Evolutionary conservation across 2,797 vertebrate species (phyloP), one percentile per base, ranked within the genome.

Genomic region (Silurus aristotelis): DNA sequence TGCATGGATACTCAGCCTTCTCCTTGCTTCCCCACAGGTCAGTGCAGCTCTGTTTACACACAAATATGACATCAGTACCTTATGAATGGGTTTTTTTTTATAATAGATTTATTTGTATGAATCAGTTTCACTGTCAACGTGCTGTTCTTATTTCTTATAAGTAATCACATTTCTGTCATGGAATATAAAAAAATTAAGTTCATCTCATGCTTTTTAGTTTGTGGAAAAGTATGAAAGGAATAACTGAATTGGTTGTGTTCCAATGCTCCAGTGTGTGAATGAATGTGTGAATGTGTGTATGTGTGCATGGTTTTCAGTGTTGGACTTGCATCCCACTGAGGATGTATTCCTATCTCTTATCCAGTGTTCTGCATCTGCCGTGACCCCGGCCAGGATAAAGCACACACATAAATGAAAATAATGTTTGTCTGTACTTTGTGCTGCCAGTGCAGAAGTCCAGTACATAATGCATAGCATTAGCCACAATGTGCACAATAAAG

Each of bases 21-120:
- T 93, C 80, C 93, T 98, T 82, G 95, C 96, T 0, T 86, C 94
- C 70, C 96, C 96, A 0, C 96, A 97, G 96, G 97, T 97, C 88
- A 92, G 88, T 77, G 46, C 5, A 48, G 77, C 10, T 38, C 15
- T 75, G 68, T 25, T 64, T 64, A 48, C 48, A n/a, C 6, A 13
- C 55, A 64, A 61, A 78, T 78, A 27, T 13, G 58, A 66, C 64
- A 63, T 9, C 2, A 15, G n/a, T 2, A 63, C 31, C 22, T 77
- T 38, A 12, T 8, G 61, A 43, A 66, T 10, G 22, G 2, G n/a
- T 3, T 80, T 3, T 0, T 3, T 3, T 22, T 66, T 3, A 9
- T 43, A 48, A 64, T 66, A 48, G 3, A 19, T 64, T 66, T 20
- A 27, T 67, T 67, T 52, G 48, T 66, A 48, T 64, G n/a, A 52